phyloP scores from a whole-genome alignment of 2,797 vertebrate genomes.

The Gymnoscopelus braueri region DNA sequence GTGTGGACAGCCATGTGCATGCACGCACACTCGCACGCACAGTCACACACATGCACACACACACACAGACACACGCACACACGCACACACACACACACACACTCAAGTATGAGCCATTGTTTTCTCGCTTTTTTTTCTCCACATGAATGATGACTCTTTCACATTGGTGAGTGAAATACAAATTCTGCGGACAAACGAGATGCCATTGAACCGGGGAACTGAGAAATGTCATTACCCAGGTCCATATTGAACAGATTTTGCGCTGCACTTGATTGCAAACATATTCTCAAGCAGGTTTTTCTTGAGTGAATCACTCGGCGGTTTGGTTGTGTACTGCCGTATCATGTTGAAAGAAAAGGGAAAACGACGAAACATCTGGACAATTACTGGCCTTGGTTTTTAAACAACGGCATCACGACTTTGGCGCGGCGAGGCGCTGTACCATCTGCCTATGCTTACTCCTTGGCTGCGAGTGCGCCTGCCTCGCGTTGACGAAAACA shows the following conservation, averaged over 20 bases:
- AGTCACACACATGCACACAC: not conserved
- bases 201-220: constrained; percentile 34
- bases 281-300: constrained; percentile 60
- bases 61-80: not conserved
- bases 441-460: constrained; percentile 53
- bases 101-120: too few species aligned
- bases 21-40: not conserved
- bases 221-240: not conserved
- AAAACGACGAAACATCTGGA: constrained; percentile 69
- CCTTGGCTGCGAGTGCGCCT: constrained; percentile 38
- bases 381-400: constrained; percentile 61
- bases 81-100: not conserved
- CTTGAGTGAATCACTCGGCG: constrained; percentile 64
- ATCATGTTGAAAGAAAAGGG: constrained; percentile 66
- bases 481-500: constrained; percentile 23
- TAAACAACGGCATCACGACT: constrained; percentile 62
- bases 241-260: constrained; percentile 61
- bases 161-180: constrained; percentile 31
- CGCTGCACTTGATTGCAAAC: constrained; percentile 62
- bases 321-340: constrained; percentile 58
- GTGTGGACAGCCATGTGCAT: too few species aligned
- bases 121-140: too few species aligned
- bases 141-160: constrained; percentile 29
- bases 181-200: constrained; percentile 24
- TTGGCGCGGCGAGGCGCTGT: constrained; percentile 41